Conservation (phyloP, 2,797 vertebrate genomes). For the Coregonus sp. region DNA sequence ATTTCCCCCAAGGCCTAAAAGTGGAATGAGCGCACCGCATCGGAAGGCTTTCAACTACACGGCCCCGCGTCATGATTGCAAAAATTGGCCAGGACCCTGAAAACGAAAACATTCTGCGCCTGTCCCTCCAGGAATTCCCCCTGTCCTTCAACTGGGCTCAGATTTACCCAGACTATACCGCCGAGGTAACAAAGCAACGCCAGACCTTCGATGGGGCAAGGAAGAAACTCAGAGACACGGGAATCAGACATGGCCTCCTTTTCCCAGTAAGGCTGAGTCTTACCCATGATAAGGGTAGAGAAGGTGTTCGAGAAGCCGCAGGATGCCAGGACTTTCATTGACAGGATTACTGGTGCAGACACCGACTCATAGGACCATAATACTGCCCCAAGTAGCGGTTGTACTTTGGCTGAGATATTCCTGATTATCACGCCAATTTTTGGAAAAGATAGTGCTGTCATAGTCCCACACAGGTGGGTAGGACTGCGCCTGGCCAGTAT, state of each 20-base stretch:
- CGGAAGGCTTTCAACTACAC: background rate
- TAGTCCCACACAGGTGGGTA: too few species aligned
- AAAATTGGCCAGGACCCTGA: background rate
- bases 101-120: background rate
- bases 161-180: conserved; percentile 4
- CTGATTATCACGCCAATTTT: too few species aligned
- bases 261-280: background rate
- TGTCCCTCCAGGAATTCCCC: background rate
- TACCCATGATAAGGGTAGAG: background rate
- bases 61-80: too few species aligned
- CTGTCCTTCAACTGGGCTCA: conserved; percentile 3
- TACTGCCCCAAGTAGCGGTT: too few species aligned
- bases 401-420: too few species aligned
- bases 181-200: background rate
- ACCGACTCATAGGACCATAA: too few species aligned
- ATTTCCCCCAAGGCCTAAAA: conserved; percentile 6
- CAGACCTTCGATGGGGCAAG: background rate
- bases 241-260: conserved; percentile 5
- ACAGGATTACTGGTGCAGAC: too few species aligned
- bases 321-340: too few species aligned
- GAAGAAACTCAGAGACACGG: conserved; percentile 11
- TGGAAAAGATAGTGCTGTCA: too few species aligned
- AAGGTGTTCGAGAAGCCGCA: conserved; percentile 6
- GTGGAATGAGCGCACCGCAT: conserved; percentile 9
- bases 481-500: too few species aligned